A percentile compares a stretch with the other conserved stretches of the same genome.
These are phyloP conservation scores for Aelia acuminata DNA, from an alignment of 2,888 invertebrate genomes.

Conservation along the genomic window DNA sequence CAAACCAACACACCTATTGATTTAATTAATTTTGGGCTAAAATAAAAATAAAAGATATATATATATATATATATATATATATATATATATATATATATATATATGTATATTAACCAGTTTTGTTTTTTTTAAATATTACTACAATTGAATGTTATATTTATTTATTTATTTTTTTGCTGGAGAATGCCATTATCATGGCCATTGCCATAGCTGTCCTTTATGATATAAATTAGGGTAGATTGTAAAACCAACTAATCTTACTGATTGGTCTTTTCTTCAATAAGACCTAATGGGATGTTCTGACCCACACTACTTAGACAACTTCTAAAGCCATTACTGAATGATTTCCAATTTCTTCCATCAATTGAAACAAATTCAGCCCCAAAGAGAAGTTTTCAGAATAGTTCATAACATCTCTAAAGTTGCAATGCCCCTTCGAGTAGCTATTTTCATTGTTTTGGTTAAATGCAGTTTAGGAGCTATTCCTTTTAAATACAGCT, in stretches of 20 bases:
- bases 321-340: not conserved
- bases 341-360: not conserved
- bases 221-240: not conserved
- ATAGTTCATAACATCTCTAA: not conserved
- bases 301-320: not conserved
- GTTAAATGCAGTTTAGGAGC: not conserved
- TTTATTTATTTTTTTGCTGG: too few species aligned
- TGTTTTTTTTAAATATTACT: too few species aligned
- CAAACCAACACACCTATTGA: too few species aligned
- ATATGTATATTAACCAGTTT: too few species aligned
- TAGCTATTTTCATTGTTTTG: not conserved
- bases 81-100: too few species aligned
- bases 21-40: too few species aligned
- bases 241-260: not conserved
- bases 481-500: conserved; percentile 11
- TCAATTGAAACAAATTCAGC: not conserved
- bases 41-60: too few species aligned
- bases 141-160: too few species aligned
- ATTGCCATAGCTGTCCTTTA: not conserved
- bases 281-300: not conserved
- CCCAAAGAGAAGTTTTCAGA: not conserved
- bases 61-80: too few species aligned
- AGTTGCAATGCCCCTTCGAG: not conserved
- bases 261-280: not conserved
- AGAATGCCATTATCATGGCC: too few species aligned